Conservation (phyloP, 2,888 invertebrate species). For the Geotrupes spiniger region DNA sequence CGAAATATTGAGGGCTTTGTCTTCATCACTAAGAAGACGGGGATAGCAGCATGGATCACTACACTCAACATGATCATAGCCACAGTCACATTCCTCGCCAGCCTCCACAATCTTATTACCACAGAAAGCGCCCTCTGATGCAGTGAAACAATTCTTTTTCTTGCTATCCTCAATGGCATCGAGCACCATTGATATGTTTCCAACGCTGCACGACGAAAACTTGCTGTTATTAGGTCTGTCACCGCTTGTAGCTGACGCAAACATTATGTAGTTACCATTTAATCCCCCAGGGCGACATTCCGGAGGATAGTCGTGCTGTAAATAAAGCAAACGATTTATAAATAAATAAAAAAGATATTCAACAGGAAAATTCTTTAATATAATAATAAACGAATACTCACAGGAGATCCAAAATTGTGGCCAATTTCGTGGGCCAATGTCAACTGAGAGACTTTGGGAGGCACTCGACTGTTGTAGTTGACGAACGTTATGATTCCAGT, state of each 20-base stretch:
- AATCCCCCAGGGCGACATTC: slow-evolving; percentile 89
- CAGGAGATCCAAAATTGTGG: slow-evolving; percentile 98
- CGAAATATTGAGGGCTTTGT: slow-evolving; percentile 64
- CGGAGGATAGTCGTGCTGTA: slow-evolving; percentile 88
- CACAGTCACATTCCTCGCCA: slow-evolving; percentile 97
- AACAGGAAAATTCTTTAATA: background rate
- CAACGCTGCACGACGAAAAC: slow-evolving; percentile 92
- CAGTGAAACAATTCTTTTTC: slow-evolving; percentile 91
- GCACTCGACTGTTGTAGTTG: slow-evolving; percentile 96
- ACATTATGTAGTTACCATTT: slow-evolving; percentile 98
- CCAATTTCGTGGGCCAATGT: slow-evolving; percentile 98
- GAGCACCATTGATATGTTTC: slow-evolving; percentile 91
- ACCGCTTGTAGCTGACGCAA: slow-evolving; percentile 97
- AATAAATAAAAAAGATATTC: background rate
- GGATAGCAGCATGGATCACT: slow-evolving; percentile 93
- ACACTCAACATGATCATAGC: slow-evolving; percentile 91
- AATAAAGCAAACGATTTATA: background rate
- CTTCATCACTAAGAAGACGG: slow-evolving; percentile 67
- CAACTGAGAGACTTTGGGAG: slow-evolving; percentile 95
- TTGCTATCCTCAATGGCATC: slow-evolving; percentile 88
- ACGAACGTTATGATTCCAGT: slow-evolving; percentile 99
- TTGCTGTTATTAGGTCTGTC: slow-evolving; percentile 97
- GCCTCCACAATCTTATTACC: slow-evolving; percentile 98
- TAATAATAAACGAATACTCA: slow-evolving; percentile 51
- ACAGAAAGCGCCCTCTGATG: slow-evolving; percentile 94